phyloP scores from a whole-genome alignment of 2,113 vertebrate species.

The Pachyramphus minor region DNA sequence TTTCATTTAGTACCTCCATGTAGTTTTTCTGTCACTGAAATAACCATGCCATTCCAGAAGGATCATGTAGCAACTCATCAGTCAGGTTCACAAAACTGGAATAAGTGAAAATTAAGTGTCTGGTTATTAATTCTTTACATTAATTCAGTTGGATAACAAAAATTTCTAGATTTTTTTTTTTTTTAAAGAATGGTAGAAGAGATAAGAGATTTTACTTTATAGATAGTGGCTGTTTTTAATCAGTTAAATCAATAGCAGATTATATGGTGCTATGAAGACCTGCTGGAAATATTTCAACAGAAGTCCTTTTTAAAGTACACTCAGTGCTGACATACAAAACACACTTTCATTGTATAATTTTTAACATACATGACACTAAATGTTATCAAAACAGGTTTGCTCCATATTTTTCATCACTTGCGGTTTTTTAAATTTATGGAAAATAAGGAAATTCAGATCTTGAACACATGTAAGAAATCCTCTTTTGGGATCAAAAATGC shows the following conservation, averaged over 20 bases:
- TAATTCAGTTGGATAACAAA: not conserved
- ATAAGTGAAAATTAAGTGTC: not conserved
- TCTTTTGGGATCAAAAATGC: not conserved
- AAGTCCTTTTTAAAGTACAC: constrained; percentile 16
- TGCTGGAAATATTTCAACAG: not conserved
- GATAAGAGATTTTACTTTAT: not conserved
- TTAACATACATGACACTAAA: not conserved
- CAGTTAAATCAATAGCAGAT: not conserved
- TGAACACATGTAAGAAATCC: not conserved
- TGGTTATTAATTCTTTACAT: not conserved
- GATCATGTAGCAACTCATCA: not conserved
- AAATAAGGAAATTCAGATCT: not conserved
- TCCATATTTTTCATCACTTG: not conserved
- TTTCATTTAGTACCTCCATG: rapidly evolving
- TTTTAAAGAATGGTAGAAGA: not conserved
- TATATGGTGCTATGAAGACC: constrained; percentile 40
- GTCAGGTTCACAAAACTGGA: not conserved
- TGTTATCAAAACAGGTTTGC: not conserved
- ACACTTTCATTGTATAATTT: not conserved
- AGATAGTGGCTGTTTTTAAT: not conserved
- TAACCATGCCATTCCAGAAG: not conserved
- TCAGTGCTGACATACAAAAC: not conserved
- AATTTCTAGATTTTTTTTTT: not conserved
- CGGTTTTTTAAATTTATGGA: not conserved
- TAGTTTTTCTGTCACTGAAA: not conserved